phyloP scores from a whole-genome alignment of 2,797 vertebrate genomes.

The Myotis planiceps region DNA sequence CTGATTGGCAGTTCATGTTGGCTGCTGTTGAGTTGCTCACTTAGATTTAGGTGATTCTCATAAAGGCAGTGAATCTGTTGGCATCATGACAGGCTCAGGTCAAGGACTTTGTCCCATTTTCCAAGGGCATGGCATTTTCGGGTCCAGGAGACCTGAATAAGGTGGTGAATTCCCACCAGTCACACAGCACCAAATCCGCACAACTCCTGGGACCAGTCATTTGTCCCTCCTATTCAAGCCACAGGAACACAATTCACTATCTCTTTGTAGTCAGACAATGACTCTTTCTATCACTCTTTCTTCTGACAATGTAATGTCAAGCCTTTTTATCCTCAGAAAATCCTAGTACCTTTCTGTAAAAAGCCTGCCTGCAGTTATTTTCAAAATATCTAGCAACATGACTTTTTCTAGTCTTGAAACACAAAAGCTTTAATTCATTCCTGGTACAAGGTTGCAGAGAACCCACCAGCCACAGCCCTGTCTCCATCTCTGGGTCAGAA shows the following conservation, averaged over 20 bases:
- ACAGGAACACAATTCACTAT: not conserved
- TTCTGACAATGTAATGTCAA: not conserved
- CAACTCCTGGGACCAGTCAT: not conserved
- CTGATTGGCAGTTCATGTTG: not conserved
- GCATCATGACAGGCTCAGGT: not conserved
- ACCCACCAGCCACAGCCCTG: not conserved
- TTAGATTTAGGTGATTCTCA: not conserved
- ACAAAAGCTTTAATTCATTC: not conserved
- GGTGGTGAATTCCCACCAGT: rapidly evolving
- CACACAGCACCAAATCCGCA: not conserved
- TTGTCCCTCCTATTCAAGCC: not conserved
- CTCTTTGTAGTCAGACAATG: not conserved
- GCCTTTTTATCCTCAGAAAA: not conserved
- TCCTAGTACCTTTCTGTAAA: not conserved
- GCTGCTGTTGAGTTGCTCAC: not conserved
- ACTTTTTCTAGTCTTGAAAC: not conserved
- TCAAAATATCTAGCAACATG: not conserved
- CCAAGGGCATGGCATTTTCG: not conserved
- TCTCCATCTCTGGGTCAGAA: not conserved
- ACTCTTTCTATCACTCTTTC: not conserved
- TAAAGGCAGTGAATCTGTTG: not conserved
- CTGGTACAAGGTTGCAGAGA: not conserved
- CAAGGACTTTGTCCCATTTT: not conserved
- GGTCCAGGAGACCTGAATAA: not conserved
- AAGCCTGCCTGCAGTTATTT: not conserved